Evolutionary conservation across 1,140 invertebrate genomes (phyloP), one percentile per base, ranked within the genome.

Genomic region (Druon quercuslanigerum): DNA sequence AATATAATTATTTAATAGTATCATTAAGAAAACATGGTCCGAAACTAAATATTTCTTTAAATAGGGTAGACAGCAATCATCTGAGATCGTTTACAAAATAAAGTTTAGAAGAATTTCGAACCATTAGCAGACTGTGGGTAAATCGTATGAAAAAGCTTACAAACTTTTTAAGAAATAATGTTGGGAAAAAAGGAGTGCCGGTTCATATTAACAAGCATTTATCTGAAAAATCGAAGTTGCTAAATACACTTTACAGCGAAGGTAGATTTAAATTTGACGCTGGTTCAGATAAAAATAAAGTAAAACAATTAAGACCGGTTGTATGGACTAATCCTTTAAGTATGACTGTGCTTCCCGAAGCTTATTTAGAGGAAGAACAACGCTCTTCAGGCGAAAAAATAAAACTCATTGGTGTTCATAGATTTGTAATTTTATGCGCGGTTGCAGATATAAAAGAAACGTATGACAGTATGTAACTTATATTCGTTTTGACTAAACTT

Each of bases 141-240:
- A 57, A 25, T 20, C 56, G 25, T 57, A 57, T 57, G 56, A 57
- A 57, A 12, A 57, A 57, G 25, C n/a, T n/a, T n/a, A n/a, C n/a
- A n/a, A n/a, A n/a, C n/a, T n/a, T n/a, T n/a, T n/a, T n/a, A n/a
- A n/a, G n/a, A n/a, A n/a, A n/a, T n/a, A n/a, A n/a, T n/a, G n/a
- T n/a, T n/a, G n/a, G n/a, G n/a, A n/a, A n/a, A 57, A 57, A 57
- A 25, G 25, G 17, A 57, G 17, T 57, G 1, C 56, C 56, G 9
- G 19, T 12, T 5, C 2, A 57, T 25, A 57, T 57, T 57, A 5
- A 20, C 19, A 52, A n/a, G n/a, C n/a, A n/a, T n/a, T n/a, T n/a
- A n/a, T n/a, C n/a, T n/a, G n/a, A n/a, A n/a, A n/a, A n/a, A 52
- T 52, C 51, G 13, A 52, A 52, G 12, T 14, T 16, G 51, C n/a